Evolutionary conservation across 2,113 vertebrate species (phyloP).

Genomic region (Channa argus): DNA sequence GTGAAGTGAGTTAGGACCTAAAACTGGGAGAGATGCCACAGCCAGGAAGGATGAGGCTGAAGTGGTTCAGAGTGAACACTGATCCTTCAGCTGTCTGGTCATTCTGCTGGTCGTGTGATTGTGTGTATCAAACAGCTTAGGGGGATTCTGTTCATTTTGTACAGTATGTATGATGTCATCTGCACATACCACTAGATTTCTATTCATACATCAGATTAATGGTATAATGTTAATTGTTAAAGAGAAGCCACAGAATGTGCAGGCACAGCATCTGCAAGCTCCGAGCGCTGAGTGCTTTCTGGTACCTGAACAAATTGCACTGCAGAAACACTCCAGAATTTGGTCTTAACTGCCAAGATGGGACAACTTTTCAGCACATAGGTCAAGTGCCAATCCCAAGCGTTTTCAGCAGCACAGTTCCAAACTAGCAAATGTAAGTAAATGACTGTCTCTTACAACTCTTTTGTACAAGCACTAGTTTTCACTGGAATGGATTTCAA

Average conservation of each 20-base stretch:
- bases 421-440: not conserved
- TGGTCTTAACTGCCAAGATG: constrained; percentile 12
- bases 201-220: not conserved
- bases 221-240: not conserved
- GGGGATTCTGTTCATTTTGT: constrained; percentile 10
- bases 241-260: not conserved
- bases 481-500: no score
- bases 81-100: constrained; percentile 46
- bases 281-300: constrained; percentile 2
- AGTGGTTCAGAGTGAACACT: constrained; percentile 31
- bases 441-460: not conserved
- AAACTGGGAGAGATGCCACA: constrained; percentile 53
- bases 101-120: constrained; percentile 38
- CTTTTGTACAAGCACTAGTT: no score
- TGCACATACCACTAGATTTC: not conserved
- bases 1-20: constrained; percentile 42
- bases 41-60: constrained; percentile 33
- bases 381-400: constrained; percentile 5
- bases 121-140: constrained; percentile 49
- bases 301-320: constrained; percentile 23
- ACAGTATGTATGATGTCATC: not conserved
- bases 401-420: not conserved
- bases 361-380: constrained; percentile 6
- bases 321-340: constrained; percentile 10
- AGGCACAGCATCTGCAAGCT: constrained; percentile 8